These are phyloP conservation scores for Chrysocyon brachyurus DNA, from an alignment of 2,797 vertebrate genomes.

Conservation along the genomic window DNA sequence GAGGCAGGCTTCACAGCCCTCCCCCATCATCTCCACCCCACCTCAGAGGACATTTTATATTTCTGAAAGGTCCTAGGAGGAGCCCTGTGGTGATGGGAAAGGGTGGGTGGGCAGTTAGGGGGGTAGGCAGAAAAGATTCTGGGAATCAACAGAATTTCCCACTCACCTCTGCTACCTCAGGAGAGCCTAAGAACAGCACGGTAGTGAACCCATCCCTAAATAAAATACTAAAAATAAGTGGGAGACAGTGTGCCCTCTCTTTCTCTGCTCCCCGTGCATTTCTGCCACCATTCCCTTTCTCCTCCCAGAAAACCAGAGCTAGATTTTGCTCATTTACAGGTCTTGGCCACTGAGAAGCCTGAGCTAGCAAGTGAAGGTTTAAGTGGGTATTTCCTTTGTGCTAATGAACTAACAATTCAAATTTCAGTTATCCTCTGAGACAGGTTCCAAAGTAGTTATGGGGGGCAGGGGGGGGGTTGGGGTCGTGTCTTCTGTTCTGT, in stretches of 20 bases:
- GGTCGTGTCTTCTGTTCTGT: background rate
- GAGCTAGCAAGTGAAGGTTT: constrained; percentile 28
- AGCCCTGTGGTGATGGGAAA: background rate
- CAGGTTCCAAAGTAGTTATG: background rate
- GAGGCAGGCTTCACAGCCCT: background rate
- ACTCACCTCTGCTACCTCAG: constrained; percentile 48
- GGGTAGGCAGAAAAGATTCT: constrained; percentile 32
- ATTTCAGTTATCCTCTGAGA: constrained; percentile 77
- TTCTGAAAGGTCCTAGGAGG: constrained; percentile 64
- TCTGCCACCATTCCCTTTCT: constrained; percentile 73
- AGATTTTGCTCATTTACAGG: constrained; percentile 51
- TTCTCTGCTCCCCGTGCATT: constrained; percentile 64
- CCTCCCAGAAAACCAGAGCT: constrained; percentile 56
- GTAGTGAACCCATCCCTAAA: constrained; percentile 78
- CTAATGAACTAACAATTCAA: constrained; percentile 69
- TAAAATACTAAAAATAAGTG: constrained; percentile 79
- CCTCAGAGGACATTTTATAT: background rate
- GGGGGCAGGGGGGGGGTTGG: fast-evolving
- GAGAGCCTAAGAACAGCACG: constrained; percentile 75
- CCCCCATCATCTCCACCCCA: background rate
- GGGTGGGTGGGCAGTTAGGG: background rate
- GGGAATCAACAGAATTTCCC: constrained; percentile 50
- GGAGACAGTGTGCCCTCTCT: constrained; percentile 80
- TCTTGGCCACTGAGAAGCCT: constrained; percentile 54
- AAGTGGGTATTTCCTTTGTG: constrained; percentile 68